These are phyloP conservation scores for Drosophila watanabei DNA, from an alignment of 1,140 invertebrate species.

Conservation along the genomic window DNA sequence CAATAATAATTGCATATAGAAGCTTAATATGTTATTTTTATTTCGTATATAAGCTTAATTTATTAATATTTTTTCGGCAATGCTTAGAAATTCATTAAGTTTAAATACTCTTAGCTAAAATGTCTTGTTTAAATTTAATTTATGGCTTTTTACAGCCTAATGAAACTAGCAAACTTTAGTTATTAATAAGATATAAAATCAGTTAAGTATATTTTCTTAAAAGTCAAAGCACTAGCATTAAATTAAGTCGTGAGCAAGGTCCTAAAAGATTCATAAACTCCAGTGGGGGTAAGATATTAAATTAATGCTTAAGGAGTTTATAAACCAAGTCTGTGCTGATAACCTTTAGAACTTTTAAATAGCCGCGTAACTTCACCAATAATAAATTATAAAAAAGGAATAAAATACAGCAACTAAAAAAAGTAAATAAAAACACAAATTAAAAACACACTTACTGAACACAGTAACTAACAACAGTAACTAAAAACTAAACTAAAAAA, in stretches of 20 bases:
- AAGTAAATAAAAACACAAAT: too few species aligned
- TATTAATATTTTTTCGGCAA: neutral
- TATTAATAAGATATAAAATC: neutral
- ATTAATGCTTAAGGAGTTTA: neutral
- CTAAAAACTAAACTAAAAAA: neutral
- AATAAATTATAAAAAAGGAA: too few species aligned
- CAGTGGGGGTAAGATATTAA: neutral
- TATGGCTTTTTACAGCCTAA: neutral
- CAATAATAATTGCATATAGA: too few species aligned
- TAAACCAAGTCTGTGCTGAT: too few species aligned
- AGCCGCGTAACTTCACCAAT: neutral
- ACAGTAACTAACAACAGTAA: slow-evolving; percentile 11
- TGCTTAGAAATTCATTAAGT: accelerated
- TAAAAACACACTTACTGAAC: too few species aligned
- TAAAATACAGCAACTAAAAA: neutral
- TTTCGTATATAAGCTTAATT: neutral
- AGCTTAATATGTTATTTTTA: neutral
- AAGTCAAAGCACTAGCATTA: neutral
- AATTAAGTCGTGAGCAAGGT: neutral
- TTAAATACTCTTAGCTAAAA: neutral
- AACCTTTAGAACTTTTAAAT: neutral
- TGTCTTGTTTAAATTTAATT: neutral
- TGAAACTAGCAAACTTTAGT: neutral
- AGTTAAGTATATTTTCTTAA: neutral
- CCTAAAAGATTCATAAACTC: neutral